Evolutionary conservation across 2,797 vertebrate species (phyloP), one percentile per base, ranked within the genome.

Genomic region (Antrozous pallidus): DNA sequence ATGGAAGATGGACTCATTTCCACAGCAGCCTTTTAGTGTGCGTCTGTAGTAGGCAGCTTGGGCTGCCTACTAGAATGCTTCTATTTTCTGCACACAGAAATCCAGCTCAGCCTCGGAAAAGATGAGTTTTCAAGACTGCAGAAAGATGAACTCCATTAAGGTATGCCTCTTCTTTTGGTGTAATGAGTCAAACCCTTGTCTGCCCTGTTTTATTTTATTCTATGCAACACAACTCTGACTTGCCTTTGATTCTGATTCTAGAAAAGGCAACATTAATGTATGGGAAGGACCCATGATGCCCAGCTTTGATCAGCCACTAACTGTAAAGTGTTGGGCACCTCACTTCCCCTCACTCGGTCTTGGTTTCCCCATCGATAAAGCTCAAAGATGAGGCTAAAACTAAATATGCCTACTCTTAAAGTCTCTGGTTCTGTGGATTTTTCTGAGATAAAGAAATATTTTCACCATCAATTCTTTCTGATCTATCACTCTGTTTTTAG

Each of bases 391-490:
- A 45, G 16, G 22, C 56, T 67, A 71, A 83, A 63, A 36, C 31
- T 4, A 58, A 36, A 36, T 31, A n/a, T 47, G 10, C 40, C n/a
- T 40, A 86, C 18, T 58, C 71, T 13, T n/a, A 47, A 18, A 63
- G 47, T 69, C 67, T 51, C 26, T 47, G 42, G 36, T 58, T 88
- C 58, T 82, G 3, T 79, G 40, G 45, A 8, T n/a, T 87, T 85
- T 67, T 38, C 75, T 24, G 63, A 88, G 36, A 84, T n/a, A n/a
- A n/a, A n/a, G n/a, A n/a, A n/a, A n/a, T n/a, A n/a, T n/a, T n/a
- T n/a, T n/a, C n/a, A n/a, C n/a, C n/a, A 79, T 82, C 83, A 40
- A 2, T 92, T 90, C 31, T 79, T 93, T 88, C 79, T 88, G 51
- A 40, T 17, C 31, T 90, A n/a, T 82, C 75, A 47, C 31, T 31